A percentile compares a stretch with the other conserved stretches of the same genome.
Conservation (phyloP, 2,797 vertebrate genomes). For the Darevskia nairensis region DNA sequence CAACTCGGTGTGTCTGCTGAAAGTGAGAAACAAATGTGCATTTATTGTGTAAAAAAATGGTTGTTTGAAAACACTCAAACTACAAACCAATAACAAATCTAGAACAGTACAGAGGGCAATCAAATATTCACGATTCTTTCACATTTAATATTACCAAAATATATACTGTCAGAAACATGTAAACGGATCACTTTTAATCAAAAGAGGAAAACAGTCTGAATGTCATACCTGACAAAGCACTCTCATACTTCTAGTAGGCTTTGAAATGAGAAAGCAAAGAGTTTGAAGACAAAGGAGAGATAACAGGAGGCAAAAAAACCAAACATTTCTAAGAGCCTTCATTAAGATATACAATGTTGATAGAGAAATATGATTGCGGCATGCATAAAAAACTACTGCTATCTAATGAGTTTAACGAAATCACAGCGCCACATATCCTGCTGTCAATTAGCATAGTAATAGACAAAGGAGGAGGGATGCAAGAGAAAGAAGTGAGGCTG, state of each 20-base stretch:
- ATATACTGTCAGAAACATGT: constrained; percentile 37
- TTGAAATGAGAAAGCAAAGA: constrained; percentile 94
- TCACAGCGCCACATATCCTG: constrained; percentile 24
- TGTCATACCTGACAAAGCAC: constrained; percentile 99
- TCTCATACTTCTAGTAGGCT: constrained; percentile 99
- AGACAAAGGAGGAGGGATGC: constrained; percentile 2
- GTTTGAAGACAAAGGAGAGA: constrained; percentile 91
- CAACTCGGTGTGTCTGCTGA: background rate
- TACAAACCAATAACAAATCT: background rate
- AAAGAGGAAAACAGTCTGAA: constrained; percentile 82
- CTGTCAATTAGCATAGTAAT: background rate
- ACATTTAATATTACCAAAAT: constrained; percentile 51
- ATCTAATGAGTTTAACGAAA: constrained; percentile 52
- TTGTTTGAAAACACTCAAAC: background rate
- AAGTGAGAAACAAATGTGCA: background rate
- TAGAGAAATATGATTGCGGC: constrained; percentile 55
- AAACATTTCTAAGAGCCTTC: constrained; percentile 74
- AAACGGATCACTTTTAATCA: constrained; percentile 47
- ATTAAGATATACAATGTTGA: constrained; percentile 50
- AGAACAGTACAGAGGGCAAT: constrained; percentile 7
- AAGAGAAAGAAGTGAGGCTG: constrained; percentile 3
- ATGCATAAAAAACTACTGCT: constrained; percentile 39
- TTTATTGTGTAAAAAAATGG: background rate
- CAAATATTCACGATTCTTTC: constrained; percentile 44
- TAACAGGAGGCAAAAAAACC: constrained; percentile 68